phyloP scores from a whole-genome alignment of 2,797 vertebrate species.

The Scarus forsteni region DNA sequence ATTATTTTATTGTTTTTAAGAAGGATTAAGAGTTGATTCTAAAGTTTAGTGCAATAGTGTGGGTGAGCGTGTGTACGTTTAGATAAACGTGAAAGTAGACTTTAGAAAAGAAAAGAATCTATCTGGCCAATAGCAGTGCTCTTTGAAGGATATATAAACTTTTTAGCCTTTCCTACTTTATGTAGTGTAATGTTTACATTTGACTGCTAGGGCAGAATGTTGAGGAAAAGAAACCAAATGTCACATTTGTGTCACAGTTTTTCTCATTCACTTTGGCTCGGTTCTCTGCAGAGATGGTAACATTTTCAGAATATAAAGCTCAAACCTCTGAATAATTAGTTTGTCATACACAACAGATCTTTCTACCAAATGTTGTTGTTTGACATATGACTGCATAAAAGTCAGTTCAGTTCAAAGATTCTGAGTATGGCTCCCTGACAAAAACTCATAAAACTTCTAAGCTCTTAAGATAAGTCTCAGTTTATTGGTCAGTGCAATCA shows the following conservation, averaged over 20 bases:
- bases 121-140: constrained; percentile 47
- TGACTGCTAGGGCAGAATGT: constrained; percentile 55
- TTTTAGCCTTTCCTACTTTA: constrained; percentile 71
- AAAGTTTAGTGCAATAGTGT: constrained; percentile 74
- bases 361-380: no score
- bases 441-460: no score
- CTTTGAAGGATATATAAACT: constrained; percentile 31
- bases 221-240: constrained; percentile 69
- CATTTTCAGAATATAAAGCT: no score
- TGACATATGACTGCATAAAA: no score
- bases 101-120: constrained; percentile 46
- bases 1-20: constrained; percentile 65
- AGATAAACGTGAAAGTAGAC: constrained; percentile 61
- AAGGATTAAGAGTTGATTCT: constrained; percentile 57
- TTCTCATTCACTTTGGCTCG: no score
- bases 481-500: no score
- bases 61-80: constrained; percentile 52
- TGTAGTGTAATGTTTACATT: constrained; percentile 80
- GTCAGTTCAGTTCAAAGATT: no score
- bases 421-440: no score
- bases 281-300: no score
- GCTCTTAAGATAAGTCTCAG: no score
- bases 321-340: no score
- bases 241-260: constrained; percentile 55
- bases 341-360: no score